Evolutionary conservation across 2,888 invertebrate genomes (phyloP).

Genomic region (Magallana nippona): DNA sequence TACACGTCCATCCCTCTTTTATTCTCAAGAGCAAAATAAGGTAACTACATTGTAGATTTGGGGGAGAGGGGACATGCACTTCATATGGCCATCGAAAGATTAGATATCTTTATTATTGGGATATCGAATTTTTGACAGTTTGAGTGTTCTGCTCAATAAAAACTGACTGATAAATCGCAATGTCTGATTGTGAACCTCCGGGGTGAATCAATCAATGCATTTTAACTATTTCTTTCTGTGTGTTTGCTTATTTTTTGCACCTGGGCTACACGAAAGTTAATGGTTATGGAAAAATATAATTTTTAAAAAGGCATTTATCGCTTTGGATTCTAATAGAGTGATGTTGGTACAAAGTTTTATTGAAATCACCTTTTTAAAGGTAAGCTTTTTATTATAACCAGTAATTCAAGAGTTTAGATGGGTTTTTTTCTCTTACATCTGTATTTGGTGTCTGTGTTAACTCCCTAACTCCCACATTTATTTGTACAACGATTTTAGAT

Average conservation of each 20-base stretch:
- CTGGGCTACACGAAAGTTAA: not conserved
- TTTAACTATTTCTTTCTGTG: no score
- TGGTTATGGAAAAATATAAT: not conserved
- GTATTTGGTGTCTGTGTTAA: no score
- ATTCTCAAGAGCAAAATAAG: not conserved
- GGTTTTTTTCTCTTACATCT: no score
- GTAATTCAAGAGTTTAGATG: no score
- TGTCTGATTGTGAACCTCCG: not conserved
- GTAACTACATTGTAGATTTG: not conserved
- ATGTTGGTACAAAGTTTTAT: no score
- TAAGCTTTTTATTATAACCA: no score
- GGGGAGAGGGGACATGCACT: not conserved
- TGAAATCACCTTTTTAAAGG: no score
- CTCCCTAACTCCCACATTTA: no score
- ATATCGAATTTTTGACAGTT: constrained; percentile 23
- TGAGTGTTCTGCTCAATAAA: constrained; percentile 27
- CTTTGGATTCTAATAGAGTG: no score
- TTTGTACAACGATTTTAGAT: no score
- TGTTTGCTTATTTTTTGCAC: constrained; percentile 1
- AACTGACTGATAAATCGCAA: constrained; percentile 6
- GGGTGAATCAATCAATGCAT: not conserved
- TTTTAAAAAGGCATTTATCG: not conserved
- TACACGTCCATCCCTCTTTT: no score
- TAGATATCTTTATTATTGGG: constrained; percentile 23
- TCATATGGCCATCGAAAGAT: constrained; percentile 30